Evolutionary conservation across 2,113 vertebrate genomes (phyloP), one percentile per base, ranked within the genome.

Genomic region (Cisticola juncidis): DNA sequence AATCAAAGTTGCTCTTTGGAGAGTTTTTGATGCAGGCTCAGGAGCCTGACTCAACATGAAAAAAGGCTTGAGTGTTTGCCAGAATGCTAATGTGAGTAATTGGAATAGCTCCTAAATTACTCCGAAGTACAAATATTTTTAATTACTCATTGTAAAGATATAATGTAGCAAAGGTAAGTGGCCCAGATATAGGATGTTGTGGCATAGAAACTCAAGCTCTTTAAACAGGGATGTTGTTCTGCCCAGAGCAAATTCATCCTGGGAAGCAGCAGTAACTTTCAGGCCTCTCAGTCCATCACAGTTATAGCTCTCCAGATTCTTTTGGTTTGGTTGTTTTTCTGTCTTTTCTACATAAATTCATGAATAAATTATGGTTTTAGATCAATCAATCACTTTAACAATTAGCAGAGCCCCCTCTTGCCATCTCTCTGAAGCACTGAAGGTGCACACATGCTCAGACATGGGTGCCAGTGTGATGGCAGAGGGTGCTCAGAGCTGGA

Each of bases 111-210:
- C 90, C 86, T 93, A 88, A 96, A 90, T 88, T 79, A 36, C 90
- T 94, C 92, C 92, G 42, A 93, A 94, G 76, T 93, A 78, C 92
- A 94, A 92, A 90, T 86, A 78, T 92, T 93, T 95, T 96, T 95
- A 96, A 94, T 91, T 95, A 74, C 38, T 96, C 13, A 18, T 86
- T 78, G 80, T 84, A 84, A 93, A 84, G 80, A 40, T 84, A 48
- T 12, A 74, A 88, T 1, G 19, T 73, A 77, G 33, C 17, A 17
- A 70, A 81, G 68, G 44, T 64, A 81, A 74, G 61, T 16, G 56
- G 44, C 0, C 0, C 38, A 38, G 73, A 61, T 91, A 69, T 31
- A 42, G 38, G 36, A n/a, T 76, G 15, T 42, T 57, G 70, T 47
- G 64, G 36, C 36, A 58, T 14, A 47, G 65, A 68, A 72, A 18